These are phyloP conservation scores for Phylloscopus trochilus DNA, from an alignment of 2,113 vertebrate genomes.

Conservation along the genomic window DNA sequence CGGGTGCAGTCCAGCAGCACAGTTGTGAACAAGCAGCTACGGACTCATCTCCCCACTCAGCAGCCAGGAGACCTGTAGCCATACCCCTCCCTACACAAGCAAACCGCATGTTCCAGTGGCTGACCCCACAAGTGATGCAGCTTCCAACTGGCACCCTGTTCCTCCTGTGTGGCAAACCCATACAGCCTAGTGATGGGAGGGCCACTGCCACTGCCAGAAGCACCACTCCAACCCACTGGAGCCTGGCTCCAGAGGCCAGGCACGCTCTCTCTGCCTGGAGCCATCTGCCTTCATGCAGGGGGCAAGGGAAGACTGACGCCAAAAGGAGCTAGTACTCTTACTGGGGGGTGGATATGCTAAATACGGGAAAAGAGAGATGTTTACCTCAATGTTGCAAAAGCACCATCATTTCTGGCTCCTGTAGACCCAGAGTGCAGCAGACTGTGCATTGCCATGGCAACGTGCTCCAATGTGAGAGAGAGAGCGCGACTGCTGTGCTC, in stretches of 20 bases:
- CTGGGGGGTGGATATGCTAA: not conserved
- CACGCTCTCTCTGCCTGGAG: accelerated
- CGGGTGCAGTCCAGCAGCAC: not conserved
- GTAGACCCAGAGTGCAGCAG: conserved; percentile 51
- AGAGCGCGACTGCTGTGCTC: not conserved
- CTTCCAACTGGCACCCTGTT: accelerated
- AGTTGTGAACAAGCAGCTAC: not conserved
- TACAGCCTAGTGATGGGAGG: not conserved
- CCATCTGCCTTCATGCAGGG: accelerated
- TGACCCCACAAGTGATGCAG: accelerated
- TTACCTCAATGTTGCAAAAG: conserved; percentile 52
- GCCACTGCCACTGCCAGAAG: accelerated
- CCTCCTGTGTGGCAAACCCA: not conserved
- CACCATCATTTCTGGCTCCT: conserved; percentile 49
- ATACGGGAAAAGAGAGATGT: not conserved
- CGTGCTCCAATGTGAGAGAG: not conserved
- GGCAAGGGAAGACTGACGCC: accelerated
- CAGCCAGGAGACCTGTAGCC: not conserved
- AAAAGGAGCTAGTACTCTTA: not conserved
- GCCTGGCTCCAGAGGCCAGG: accelerated
- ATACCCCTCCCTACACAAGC: accelerated
- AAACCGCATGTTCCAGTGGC: accelerated
- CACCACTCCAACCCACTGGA: not conserved
- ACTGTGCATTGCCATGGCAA: conserved; percentile 60
- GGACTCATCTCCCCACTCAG: accelerated